Conservation (phyloP, 1,140 invertebrate species). For the Solenopsis fugax region DNA sequence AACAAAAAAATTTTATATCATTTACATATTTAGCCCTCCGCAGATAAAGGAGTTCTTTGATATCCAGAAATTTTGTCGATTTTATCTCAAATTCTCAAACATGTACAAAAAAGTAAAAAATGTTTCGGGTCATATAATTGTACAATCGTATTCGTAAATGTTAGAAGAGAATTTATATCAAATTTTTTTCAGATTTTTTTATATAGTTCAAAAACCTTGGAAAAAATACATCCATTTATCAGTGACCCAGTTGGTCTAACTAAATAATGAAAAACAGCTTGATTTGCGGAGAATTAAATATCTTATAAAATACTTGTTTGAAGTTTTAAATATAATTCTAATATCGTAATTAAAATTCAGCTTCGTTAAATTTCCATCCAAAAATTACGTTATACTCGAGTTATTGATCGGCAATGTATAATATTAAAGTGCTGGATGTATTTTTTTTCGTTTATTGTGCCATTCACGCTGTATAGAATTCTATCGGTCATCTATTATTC, state of each 20-base stretch:
- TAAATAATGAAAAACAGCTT: too few relatives aligned
- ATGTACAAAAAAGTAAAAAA: too few relatives aligned
- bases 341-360: background rate
- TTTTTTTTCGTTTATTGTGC: constrained; percentile 14
- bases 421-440: background rate
- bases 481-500: constrained; percentile 25
- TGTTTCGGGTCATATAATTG: too few relatives aligned
- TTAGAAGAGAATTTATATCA: too few relatives aligned
- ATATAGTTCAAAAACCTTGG: too few relatives aligned
- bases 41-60: too few relatives aligned
- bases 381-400: background rate
- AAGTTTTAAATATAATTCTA: background rate
- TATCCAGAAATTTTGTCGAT: too few relatives aligned
- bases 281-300: background rate
- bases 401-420: constrained; percentile 1
- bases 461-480: background rate
- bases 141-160: too few relatives aligned
- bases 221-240: too few relatives aligned
- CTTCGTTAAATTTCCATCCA: background rate
- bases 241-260: too few relatives aligned
- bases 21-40: background rate
- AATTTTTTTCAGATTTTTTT: too few relatives aligned
- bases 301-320: background rate
- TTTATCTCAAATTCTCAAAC: too few relatives aligned
- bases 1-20: background rate